A percentile compares a stretch with the other conserved stretches of the same genome.
These are phyloP conservation scores for Cygnus buccinator DNA, from an alignment of 2,113 vertebrate genomes.

Conservation along the genomic window DNA sequence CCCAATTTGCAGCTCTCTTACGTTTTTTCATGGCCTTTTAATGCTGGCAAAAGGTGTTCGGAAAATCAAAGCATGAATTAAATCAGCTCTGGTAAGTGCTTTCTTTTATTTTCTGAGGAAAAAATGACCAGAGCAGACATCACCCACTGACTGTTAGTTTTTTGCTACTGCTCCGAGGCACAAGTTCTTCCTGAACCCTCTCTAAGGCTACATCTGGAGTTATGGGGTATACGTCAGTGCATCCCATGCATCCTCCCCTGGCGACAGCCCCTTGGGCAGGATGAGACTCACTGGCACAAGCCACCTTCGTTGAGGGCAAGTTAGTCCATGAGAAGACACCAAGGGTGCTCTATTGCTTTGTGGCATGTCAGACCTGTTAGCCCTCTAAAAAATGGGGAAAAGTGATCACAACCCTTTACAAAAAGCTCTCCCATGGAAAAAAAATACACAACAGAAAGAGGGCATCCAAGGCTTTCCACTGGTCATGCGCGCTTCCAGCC, in stretches of 20 bases:
- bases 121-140: neutral
- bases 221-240: neutral
- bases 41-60: neutral
- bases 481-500: fast-evolving
- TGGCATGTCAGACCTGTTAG: neutral
- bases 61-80: neutral
- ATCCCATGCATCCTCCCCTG: neutral
- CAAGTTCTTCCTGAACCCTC: neutral
- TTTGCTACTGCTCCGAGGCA: neutral
- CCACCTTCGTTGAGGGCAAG: neutral
- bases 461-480: neutral
- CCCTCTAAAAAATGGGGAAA: neutral
- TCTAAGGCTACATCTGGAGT: neutral
- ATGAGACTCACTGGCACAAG: neutral
- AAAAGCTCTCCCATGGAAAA: neutral
- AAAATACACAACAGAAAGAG: neutral
- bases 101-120: neutral
- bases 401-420: neutral
- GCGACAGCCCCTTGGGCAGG: neutral
- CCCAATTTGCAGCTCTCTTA: neutral
- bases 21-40: neutral
- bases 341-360: neutral
- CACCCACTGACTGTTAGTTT: neutral
- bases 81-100: neutral
- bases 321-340: neutral